Conservation (phyloP, 2,888 invertebrate genomes). For the Ferdinandea cuprea region DNA sequence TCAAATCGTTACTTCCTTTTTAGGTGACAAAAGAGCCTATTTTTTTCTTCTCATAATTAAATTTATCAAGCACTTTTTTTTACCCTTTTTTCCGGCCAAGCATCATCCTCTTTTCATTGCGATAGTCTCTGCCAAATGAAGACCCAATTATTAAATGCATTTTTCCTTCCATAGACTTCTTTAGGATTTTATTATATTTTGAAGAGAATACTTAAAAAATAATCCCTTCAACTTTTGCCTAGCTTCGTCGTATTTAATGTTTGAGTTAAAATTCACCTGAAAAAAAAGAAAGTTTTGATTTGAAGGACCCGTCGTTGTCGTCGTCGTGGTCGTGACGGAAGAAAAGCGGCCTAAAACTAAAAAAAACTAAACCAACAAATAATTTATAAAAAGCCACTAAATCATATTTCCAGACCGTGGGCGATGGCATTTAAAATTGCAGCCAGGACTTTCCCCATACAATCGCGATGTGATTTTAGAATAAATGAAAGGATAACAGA, state of each 20-base stretch:
- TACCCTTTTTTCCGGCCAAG: too few relatives aligned
- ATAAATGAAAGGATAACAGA: constrained; percentile 57
- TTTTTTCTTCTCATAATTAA: constrained; percentile 42
- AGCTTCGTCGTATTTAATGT: constrained; percentile 13
- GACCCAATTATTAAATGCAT: constrained; percentile 35
- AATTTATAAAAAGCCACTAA: constrained; percentile 1
- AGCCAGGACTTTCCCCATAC: background rate
- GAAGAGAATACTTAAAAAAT: constrained; percentile 5
- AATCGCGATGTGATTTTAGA: constrained; percentile 15
- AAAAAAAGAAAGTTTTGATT: constrained; percentile 41
- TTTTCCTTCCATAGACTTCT: constrained; percentile 42
- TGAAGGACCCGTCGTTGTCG: background rate
- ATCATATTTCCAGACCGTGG: background rate
- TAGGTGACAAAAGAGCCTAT: constrained; percentile 44
- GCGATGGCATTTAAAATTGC: constrained; percentile 10
- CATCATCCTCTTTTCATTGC: background rate
- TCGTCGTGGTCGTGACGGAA: too few relatives aligned
- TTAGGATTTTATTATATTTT: constrained; percentile 20
- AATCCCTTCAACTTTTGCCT: constrained; percentile 41
- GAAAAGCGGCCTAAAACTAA: too few relatives aligned
- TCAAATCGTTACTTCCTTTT: constrained; percentile 39
- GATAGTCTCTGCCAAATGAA: constrained; percentile 54
- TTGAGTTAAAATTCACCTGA: constrained; percentile 53
- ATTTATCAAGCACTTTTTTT: constrained; percentile 15
- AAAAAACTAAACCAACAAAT: constrained; percentile 7